Evolutionary conservation across 2,797 vertebrate genomes (phyloP).

Genomic region (Enteromius argenteus): DNA sequence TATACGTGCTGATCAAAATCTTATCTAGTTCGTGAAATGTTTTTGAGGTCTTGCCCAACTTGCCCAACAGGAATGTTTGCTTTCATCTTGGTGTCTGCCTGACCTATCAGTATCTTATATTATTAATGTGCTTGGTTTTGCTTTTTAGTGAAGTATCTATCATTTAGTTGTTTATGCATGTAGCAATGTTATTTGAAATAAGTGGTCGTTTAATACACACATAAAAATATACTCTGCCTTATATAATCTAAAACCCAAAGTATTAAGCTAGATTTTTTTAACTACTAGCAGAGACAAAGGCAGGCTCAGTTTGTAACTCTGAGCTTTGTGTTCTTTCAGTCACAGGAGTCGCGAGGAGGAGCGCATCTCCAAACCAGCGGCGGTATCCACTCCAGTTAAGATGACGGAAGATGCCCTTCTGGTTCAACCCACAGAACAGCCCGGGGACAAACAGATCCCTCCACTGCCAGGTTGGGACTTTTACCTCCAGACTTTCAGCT

Average conservation of each 20-base stretch:
- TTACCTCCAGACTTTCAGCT: not conserved
- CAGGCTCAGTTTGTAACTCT: not conserved
- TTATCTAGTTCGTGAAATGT: not conserved
- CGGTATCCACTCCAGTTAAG: conserved; percentile 88
- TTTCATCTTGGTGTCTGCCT: not conserved
- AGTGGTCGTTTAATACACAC: not conserved
- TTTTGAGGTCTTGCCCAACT: not conserved
- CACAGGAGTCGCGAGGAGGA: conserved; percentile 94
- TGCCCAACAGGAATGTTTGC: not conserved
- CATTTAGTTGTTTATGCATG: not conserved
- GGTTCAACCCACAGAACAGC: conserved; percentile 85
- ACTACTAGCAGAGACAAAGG: not conserved
- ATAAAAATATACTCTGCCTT: not conserved
- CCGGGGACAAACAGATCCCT: conserved; percentile 86
- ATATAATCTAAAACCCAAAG: not conserved
- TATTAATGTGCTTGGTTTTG: not conserved
- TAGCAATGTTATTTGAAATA: not conserved
- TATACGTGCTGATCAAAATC: not conserved
- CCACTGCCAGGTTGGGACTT: conserved; percentile 86
- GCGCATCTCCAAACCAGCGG: conserved; percentile 84
- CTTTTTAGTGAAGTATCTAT: not conserved
- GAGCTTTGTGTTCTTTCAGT: conserved; percentile 67
- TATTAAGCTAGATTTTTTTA: no score
- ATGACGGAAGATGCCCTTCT: conserved; percentile 81
- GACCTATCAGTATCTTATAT: not conserved